A percentile compares a stretch with the other conserved stretches of the same genome.
phyloP scores from a whole-genome alignment of 2,888 invertebrate genomes.

The Helleia helle region DNA sequence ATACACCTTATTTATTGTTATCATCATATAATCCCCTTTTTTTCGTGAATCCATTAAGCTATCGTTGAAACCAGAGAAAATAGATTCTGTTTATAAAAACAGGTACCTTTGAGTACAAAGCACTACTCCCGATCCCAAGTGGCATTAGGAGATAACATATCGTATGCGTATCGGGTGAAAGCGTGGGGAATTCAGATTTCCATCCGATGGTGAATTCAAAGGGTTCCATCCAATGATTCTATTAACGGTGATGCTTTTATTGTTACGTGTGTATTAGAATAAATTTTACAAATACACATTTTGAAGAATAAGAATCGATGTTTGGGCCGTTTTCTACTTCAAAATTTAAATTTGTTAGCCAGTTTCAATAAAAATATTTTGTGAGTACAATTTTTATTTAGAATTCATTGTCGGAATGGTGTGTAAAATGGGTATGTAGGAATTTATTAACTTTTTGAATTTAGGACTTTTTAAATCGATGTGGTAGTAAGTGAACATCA shows the following conservation, averaged over 20 bases:
- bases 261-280: constrained; percentile 2
- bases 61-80: constrained; percentile 32
- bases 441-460: too few relatives aligned
- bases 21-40: too few relatives aligned
- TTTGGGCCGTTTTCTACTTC: too few relatives aligned
- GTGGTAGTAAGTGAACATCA: too few relatives aligned
- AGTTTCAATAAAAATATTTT: too few relatives aligned
- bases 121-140: constrained; percentile 61
- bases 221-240: constrained; percentile 39
- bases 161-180: constrained; percentile 66
- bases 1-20: too few relatives aligned
- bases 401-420: too few relatives aligned
- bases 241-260: constrained; percentile 11
- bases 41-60: not conserved
- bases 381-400: too few relatives aligned
- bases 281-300: not conserved
- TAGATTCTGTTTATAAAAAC: constrained; percentile 55
- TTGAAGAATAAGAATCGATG: too few relatives aligned
- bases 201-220: constrained; percentile 61
- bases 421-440: too few relatives aligned
- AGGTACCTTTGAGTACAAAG: constrained; percentile 68
- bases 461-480: too few relatives aligned
- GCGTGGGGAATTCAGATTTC: constrained; percentile 68
- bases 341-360: too few relatives aligned
- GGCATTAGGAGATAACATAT: constrained; percentile 66